Percentiles rank a stretch among this genome's conserved stretches.
Evolutionary conservation across 2,888 invertebrate genomes (phyloP).

Genomic region (Tetragnatha montana): DNA sequence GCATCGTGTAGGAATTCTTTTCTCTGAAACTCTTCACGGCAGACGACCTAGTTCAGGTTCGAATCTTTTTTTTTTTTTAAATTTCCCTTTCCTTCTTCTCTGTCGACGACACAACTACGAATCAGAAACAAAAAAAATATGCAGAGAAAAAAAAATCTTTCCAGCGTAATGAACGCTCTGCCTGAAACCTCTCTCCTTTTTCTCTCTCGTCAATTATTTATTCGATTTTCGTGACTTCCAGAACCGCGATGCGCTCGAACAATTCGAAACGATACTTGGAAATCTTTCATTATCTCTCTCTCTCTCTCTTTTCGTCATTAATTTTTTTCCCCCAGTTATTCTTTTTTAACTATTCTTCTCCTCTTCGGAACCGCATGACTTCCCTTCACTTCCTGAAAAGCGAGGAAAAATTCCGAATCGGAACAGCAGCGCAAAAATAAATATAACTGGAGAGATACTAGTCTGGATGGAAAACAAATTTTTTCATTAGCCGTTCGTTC

Average conservation of each 20-base stretch:
- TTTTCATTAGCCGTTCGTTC: constrained; percentile 57
- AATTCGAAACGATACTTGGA: constrained; percentile 17
- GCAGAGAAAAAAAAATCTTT: not conserved
- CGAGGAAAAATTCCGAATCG: constrained; percentile 6
- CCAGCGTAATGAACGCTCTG: constrained; percentile 1
- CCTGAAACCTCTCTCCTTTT: not conserved
- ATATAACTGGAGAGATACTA: not conserved
- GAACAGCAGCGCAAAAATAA: not conserved
- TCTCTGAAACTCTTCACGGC: not conserved
- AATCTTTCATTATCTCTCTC: not conserved
- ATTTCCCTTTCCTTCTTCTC: constrained; percentile 12
- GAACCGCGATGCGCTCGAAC: constrained; percentile 11
- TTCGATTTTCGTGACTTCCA: constrained; percentile 24
- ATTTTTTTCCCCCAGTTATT: not conserved
- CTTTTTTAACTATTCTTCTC: not conserved
- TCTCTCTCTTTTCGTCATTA: not conserved
- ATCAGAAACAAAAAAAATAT: not conserved
- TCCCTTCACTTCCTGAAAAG: constrained; percentile 20
- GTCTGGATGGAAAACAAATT: constrained; percentile 50
- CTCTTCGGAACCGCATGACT: constrained; percentile 9
- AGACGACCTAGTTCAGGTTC: constrained; percentile 20
- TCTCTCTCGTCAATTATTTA: not conserved
- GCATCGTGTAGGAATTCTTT: not conserved
- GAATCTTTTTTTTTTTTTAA: constrained; percentile 13
- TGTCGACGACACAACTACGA: not conserved